phyloP scores from a whole-genome alignment of 2,888 invertebrate genomes.

The Argyra leucocephala region DNA sequence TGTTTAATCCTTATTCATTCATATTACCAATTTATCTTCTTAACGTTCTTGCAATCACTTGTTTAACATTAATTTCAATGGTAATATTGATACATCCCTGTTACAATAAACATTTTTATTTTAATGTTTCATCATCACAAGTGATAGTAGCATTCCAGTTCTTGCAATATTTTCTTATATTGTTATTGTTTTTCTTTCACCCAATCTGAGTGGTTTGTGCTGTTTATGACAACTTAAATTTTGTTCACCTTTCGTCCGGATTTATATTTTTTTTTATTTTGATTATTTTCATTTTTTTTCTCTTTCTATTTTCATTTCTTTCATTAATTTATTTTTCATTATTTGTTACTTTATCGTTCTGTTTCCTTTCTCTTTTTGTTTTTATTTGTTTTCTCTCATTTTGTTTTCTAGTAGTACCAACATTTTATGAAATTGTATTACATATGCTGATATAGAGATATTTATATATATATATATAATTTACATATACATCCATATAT shows the following conservation, averaged over 20 bases:
- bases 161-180: too few relatives aligned
- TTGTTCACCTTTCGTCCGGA: conserved; percentile 10
- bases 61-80: too few relatives aligned
- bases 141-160: too few relatives aligned
- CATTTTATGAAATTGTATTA: neutral
- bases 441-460: too few relatives aligned
- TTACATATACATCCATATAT: too few relatives aligned
- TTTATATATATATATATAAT: too few relatives aligned
- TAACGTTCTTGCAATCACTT: too few relatives aligned
- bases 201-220: neutral
- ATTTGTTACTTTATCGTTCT: neutral
- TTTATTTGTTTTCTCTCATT: neutral
- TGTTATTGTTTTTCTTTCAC: neutral
- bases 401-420: neutral
- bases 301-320: neutral
- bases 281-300: neutral
- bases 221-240: conserved; percentile 7
- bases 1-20: too few relatives aligned
- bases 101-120: too few relatives aligned
- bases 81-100: too few relatives aligned
- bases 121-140: too few relatives aligned
- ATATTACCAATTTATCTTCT: too few relatives aligned
- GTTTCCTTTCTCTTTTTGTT: neutral
- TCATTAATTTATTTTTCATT: neutral
- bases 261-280: conserved; percentile 4